Evolutionary conservation across 2,888 invertebrate species (phyloP).

Genomic region (Yponomeuta sedellus): DNA sequence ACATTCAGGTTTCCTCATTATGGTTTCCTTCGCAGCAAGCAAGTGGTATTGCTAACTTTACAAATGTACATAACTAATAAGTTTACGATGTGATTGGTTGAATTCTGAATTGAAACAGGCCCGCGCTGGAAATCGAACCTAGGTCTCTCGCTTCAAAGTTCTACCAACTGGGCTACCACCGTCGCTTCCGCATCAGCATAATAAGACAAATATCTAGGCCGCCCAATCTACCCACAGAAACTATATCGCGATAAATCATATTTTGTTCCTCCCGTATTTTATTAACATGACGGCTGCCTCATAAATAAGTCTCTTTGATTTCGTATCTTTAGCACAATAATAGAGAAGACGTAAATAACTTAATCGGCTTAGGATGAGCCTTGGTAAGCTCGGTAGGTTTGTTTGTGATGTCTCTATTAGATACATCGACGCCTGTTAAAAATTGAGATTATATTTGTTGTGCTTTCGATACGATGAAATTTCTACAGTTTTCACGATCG

Average conservation of each 20-base stretch:
- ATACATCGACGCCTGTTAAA: not conserved
- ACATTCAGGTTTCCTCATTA: no score
- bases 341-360: not conserved
- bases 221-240: not conserved
- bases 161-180: no score
- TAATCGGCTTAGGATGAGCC: conserved; percentile 5
- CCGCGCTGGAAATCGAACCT: no score
- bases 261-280: not conserved
- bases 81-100: no score
- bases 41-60: no score
- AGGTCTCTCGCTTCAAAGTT: no score
- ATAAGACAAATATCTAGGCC: not conserved
- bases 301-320: not conserved
- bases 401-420: not conserved
- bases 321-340: conserved; percentile 3
- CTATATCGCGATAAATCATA: not conserved
- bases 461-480: no score
- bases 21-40: no score
- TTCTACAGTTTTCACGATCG: no score
- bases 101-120: no score
- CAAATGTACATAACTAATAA: no score
- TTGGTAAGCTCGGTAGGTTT: not conserved
- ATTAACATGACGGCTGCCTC: not conserved
- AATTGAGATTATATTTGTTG: not conserved
- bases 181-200: not conserved